A percentile compares a stretch with the other conserved stretches of the same genome.
These are phyloP conservation scores for Odontophorus gujanensis DNA, from an alignment of 2,113 vertebrate species.

Conservation along the genomic window DNA sequence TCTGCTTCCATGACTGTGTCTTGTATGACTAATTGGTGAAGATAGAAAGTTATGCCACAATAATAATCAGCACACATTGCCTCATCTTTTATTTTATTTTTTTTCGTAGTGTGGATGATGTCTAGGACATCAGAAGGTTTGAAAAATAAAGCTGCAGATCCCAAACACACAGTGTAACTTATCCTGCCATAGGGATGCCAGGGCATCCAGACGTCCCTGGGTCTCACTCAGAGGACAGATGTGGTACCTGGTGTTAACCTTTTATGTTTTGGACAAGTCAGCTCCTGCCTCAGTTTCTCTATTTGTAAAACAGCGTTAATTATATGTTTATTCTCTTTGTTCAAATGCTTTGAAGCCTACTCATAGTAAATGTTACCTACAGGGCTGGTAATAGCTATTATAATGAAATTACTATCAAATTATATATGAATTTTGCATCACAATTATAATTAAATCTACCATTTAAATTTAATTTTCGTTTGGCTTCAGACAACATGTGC, in stretches of 20 bases:
- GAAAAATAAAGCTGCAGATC: not conserved
- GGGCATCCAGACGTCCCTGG: not conserved
- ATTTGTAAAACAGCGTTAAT: conserved; percentile 21
- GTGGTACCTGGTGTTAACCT: not conserved
- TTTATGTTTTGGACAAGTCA: not conserved
- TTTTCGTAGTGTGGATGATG: not conserved
- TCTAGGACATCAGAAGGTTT: not conserved
- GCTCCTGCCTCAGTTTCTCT: conserved; percentile 27
- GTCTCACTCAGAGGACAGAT: not conserved
- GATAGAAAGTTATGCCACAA: not conserved
- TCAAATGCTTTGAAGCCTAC: conserved; percentile 28
- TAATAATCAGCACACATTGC: not conserved
- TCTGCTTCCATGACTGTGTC: not conserved
- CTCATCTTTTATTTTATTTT: not conserved
- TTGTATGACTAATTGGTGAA: not conserved
- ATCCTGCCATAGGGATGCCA: not conserved
- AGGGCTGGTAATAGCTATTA: not conserved
- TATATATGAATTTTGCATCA: not conserved
- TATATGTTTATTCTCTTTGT: not conserved
- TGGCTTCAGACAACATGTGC: not conserved
- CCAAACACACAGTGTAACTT: not conserved
- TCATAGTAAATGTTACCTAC: conserved; percentile 2
- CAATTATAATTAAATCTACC: not conserved
- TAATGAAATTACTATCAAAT: conserved; percentile 29
- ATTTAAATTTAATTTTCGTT: not conserved